Evolutionary conservation across 2,888 invertebrate species (phyloP).

Genomic region (Unio pictorum): DNA sequence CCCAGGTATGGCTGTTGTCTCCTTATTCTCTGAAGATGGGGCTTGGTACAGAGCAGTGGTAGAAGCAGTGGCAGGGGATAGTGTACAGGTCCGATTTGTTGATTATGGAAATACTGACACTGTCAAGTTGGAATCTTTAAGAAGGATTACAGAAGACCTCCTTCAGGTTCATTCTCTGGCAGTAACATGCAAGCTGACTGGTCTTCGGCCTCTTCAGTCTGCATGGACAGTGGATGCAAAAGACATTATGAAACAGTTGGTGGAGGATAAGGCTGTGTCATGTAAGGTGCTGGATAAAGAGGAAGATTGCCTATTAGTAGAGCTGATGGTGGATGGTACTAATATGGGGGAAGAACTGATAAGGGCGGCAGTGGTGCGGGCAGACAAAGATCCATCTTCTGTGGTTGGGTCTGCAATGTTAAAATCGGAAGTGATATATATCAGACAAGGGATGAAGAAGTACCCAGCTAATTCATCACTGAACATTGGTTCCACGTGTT

Average conservation of each 20-base stretch:
- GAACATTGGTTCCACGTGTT: slow-evolving; percentile 22
- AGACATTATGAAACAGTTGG: slow-evolving; percentile 50
- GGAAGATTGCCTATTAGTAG: slow-evolving; percentile 31
- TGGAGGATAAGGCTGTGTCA: slow-evolving; percentile 46
- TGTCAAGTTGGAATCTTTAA: slow-evolving; percentile 35
- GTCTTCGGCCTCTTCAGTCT: slow-evolving; percentile 40
- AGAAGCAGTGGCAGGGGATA: slow-evolving; percentile 69
- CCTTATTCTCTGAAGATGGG: slow-evolving; percentile 77
- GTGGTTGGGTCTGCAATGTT: not conserved
- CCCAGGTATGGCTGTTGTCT: slow-evolving; percentile 56
- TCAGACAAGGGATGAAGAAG: slow-evolving; percentile 3
- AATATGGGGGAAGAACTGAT: slow-evolving; percentile 49
- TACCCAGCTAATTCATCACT: slow-evolving; percentile 13
- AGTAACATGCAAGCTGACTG: slow-evolving; percentile 44
- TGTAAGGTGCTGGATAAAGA: slow-evolving; percentile 35
- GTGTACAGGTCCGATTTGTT: slow-evolving; percentile 47
- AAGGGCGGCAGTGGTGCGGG: slow-evolving; percentile 41
- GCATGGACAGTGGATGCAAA: slow-evolving; percentile 50
- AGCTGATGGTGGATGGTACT: slow-evolving; percentile 33
- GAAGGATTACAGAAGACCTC: slow-evolving; percentile 35
- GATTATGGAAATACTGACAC: slow-evolving; percentile 65
- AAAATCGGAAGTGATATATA: not conserved
- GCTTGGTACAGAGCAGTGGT: slow-evolving; percentile 81
- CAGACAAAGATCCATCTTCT: slow-evolving; percentile 19
- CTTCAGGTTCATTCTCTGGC: slow-evolving; percentile 42